Conservation (phyloP, 2,797 vertebrate genomes). For the Dryobates pubescens region DNA sequence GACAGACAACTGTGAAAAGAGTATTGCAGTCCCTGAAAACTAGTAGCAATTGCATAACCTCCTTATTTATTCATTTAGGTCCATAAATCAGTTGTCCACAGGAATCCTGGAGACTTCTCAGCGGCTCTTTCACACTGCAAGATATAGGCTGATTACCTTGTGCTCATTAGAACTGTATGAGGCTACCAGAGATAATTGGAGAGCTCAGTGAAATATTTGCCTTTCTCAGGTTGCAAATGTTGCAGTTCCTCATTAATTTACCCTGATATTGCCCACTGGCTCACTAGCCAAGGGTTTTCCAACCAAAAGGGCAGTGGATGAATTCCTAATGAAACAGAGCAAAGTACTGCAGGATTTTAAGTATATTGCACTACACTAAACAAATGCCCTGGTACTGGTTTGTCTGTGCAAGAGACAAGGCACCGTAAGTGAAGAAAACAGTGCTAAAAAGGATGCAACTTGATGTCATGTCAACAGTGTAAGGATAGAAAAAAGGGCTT, state of each 20-base stretch:
- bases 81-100: conserved; percentile 25
- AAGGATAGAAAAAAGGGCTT: background rate
- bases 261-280: background rate
- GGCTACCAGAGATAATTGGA: conserved; percentile 57
- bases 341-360: background rate
- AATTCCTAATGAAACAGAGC: conserved; percentile 14
- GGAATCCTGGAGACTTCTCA: conserved; percentile 60
- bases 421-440: rapidly evolving
- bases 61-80: conserved; percentile 44
- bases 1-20: background rate
- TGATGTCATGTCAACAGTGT: background rate
- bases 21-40: background rate
- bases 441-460: background rate
- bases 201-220: conserved; percentile 52
- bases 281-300: background rate
- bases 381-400: background rate
- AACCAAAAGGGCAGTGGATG: background rate
- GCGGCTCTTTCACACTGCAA: conserved; percentile 17
- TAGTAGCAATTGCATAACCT: conserved; percentile 5
- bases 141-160: conserved; percentile 41
- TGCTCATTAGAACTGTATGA: conserved; percentile 40
- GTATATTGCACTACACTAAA: background rate
- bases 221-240: conserved; percentile 43
- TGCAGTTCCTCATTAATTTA: conserved; percentile 38
- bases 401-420: background rate